Base-by-base conservation (phyloP, 2,888 invertebrate species). In the Campoplex capitator region DNA sequence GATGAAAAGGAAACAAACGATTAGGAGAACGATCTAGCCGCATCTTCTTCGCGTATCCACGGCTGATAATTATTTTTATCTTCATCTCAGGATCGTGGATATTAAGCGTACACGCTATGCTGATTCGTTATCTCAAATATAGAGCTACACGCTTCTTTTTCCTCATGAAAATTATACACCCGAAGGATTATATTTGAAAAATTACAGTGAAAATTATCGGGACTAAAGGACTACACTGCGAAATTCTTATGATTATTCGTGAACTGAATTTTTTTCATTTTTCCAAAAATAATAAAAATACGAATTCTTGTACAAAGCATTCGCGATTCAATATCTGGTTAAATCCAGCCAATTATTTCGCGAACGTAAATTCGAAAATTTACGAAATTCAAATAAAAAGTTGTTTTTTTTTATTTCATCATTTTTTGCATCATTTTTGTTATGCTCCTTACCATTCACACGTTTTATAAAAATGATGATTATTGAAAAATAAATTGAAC, bases 11-110 rank as follows among this genome's bases (percentile, higher is more conserved):
- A 89, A 89, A 88, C 85, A 87, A 89, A 88, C 88, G 88, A 89
- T 89, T 89, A 89, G 84, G 81, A 88, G 87, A 88, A 89, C 86
- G 89, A 89, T 88, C 88, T 79, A 87, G 88, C 85, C 4, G 4
- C 65, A 79, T 88, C 85, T 84, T 51, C 76, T 82, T 81, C 65
- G 78, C 65, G 73, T 65, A 51, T 73, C 56, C 83, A 84, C 67
- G 88, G 88, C 89, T 91, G 91, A 92, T 93, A 92, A 94, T 94
- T 93, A 93, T 92, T 91, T 91, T 90, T 94, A 93, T 93, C 93
- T 90, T 81, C 38, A 87, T 92, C 93, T 92, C 91, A 90, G 91
- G 91, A 93, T 93, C 77, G 28, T 62, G 32, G 67, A 83, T 74
- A 80, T 75, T 82, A 38, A 70, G 68, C 81, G 83, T 75, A 62